Conservation (phyloP, 2,888 invertebrate species). For the Pachliopta kotzebuea region DNA sequence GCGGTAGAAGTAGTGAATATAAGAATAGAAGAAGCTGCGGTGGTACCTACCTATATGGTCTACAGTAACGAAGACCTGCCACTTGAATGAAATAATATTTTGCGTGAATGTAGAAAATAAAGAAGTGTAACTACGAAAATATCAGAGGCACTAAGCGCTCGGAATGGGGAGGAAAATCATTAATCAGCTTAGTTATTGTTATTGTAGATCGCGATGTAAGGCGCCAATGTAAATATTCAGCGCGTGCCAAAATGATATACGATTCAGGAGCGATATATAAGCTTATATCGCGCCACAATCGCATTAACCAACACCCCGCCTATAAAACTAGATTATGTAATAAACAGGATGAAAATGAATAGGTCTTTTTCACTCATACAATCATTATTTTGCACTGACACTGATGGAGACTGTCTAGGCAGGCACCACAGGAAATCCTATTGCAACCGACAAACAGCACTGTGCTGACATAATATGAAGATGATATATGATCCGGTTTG, state of each 20-base stretch:
- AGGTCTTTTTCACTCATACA: too few species aligned
- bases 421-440: too few species aligned
- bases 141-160: slow-evolving; percentile 4
- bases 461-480: too few species aligned
- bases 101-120: not conserved
- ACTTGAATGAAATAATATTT: not conserved
- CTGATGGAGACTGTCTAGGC: too few species aligned
- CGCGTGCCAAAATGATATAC: slow-evolving; percentile 8
- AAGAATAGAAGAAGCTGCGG: too few species aligned
- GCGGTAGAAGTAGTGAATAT: too few species aligned
- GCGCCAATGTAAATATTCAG: slow-evolving; percentile 11
- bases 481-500: too few species aligned
- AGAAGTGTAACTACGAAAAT: slow-evolving; percentile 1
- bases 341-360: not conserved
- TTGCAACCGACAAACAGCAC: too few species aligned
- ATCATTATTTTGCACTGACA: too few species aligned
- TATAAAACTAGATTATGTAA: not conserved
- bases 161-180: slow-evolving; percentile 9
- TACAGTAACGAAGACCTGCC: too few species aligned
- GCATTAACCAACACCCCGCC: not conserved
- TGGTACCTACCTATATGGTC: too few species aligned
- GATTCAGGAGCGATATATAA: not conserved
- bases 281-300: not conserved
- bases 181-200: slow-evolving; percentile 17
- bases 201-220: slow-evolving; percentile 10